A percentile compares a stretch with the other conserved stretches of the same genome.
These are phyloP conservation scores for Artibeus jamaicensis DNA, from an alignment of 2,797 vertebrate genomes.

Conservation along the genomic window DNA sequence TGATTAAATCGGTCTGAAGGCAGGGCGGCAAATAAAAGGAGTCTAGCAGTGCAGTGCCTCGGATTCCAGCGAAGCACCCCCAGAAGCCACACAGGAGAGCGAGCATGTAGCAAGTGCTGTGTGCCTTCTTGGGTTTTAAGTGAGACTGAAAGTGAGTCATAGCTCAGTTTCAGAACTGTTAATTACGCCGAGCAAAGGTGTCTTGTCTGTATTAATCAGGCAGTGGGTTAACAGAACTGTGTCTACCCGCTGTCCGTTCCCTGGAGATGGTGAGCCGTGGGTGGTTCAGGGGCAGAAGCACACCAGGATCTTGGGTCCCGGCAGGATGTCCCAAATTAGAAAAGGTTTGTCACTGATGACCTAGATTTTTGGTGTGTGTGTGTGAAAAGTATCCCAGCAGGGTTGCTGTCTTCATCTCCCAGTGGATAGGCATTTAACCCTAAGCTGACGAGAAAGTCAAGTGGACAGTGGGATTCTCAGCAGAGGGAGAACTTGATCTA, in stretches of 20 bases:
- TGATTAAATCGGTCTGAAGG: conserved; percentile 65
- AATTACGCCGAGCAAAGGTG: conserved; percentile 54
- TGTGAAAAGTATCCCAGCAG: not conserved
- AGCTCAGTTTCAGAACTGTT: conserved; percentile 48
- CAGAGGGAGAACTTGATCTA: not conserved
- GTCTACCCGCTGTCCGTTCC: not conserved
- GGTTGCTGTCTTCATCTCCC: not conserved
- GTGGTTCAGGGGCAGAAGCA: not conserved
- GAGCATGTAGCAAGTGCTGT: not conserved
- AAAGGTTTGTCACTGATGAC: not conserved
- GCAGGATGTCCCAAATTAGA: conserved; percentile 25
- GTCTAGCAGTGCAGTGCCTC: not conserved
- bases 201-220: conserved; percentile 40
- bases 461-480: not conserved
- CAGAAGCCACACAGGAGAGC: not conserved
- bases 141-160: conserved; percentile 55
- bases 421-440: not conserved
- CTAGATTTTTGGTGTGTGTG: not conserved
- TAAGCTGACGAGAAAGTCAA: not conserved
- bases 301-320: not conserved
- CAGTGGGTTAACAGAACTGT: not conserved
- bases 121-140: conserved; percentile 33
- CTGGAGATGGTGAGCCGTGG: not conserved
- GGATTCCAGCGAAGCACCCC: not conserved
- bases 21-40: conserved; percentile 30